These are phyloP conservation scores for Rhegmatorhina hoffmannsi DNA, from an alignment of 2,113 vertebrate species.

Conservation along the genomic window DNA sequence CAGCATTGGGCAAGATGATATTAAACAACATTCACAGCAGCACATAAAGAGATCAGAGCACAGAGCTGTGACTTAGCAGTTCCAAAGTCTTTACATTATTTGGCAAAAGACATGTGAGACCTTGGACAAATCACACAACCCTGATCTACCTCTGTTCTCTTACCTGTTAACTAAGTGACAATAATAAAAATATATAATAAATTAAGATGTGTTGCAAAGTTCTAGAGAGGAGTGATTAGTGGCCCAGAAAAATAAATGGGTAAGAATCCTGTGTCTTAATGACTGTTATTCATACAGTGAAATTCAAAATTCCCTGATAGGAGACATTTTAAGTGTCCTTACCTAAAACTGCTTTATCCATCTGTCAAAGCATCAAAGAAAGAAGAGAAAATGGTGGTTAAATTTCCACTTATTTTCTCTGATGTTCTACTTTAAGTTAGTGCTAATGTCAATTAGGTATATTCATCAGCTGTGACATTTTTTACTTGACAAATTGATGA, in stretches of 20 bases:
- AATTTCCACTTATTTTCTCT: neutral
- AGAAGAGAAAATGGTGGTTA: neutral
- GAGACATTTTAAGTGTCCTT: neutral
- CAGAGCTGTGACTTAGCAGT: neutral
- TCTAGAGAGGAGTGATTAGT: neutral
- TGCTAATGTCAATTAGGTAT: neutral
- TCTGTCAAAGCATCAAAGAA: neutral
- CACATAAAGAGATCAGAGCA: neutral
- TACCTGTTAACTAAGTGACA: neutral
- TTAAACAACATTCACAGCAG: neutral
- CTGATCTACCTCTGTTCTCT: neutral
- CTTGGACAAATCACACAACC: neutral
- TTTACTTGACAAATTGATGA: constrained; percentile 20
- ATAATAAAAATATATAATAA: neutral
- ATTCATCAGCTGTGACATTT: constrained; percentile 35
- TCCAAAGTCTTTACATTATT: neutral
- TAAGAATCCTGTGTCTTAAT: neutral
- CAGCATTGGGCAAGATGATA: neutral
- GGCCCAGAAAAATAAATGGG: neutral
- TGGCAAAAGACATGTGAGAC: neutral
- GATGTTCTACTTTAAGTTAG: neutral
- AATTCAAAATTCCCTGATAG: neutral
- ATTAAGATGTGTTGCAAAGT: neutral
- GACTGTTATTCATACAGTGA: neutral
- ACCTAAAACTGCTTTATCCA: neutral